phyloP scores from a whole-genome alignment of 37 sponge, comb jelly and placozoan genomes.

The Crambe crambe region DNA sequence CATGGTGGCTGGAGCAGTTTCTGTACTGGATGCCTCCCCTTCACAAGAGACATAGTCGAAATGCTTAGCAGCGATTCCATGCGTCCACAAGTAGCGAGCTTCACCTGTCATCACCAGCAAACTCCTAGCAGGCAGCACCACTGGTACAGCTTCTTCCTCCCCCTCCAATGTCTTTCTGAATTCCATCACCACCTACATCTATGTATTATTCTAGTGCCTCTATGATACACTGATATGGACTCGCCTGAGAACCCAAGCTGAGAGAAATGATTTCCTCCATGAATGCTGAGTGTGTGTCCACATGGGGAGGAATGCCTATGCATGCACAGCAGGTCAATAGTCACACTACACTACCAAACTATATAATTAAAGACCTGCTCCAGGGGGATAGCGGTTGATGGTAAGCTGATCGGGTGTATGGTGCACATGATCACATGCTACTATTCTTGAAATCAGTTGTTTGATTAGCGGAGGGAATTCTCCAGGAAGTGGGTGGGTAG shows the following conservation, averaged over 20 bases:
- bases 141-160: slow-evolving; percentile 25
- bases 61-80: slow-evolving; percentile 75
- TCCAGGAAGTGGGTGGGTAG: slow-evolving; percentile 59
- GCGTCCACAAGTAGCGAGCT: slow-evolving; percentile 79
- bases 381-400: slow-evolving; percentile 88
- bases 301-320: slow-evolving; percentile 90
- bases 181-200: slow-evolving; percentile 80
- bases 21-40: slow-evolving; percentile 12
- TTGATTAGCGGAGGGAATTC: slow-evolving; percentile 59
- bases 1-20: neutral
- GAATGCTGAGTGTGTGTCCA: slow-evolving; percentile 93
- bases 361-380: slow-evolving; percentile 61
- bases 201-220: no score
- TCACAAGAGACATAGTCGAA: slow-evolving; percentile 39
- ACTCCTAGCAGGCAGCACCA: slow-evolving; percentile 57
- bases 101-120: slow-evolving; percentile 84
- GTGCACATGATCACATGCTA: slow-evolving; percentile 9
- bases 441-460: slow-evolving; percentile 47
- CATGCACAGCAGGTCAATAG: neutral
- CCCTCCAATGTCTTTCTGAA: slow-evolving; percentile 49
- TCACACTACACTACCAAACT: neutral
- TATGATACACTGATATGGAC: neutral
- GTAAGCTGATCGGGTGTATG: slow-evolving; percentile 84
- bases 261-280: slow-evolving; percentile 79
- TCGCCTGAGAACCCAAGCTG: slow-evolving; percentile 82